These are phyloP conservation scores for Heterodera carotae DNA, from an alignment of 1,140 invertebrate genomes.

Conservation along the genomic window DNA sequence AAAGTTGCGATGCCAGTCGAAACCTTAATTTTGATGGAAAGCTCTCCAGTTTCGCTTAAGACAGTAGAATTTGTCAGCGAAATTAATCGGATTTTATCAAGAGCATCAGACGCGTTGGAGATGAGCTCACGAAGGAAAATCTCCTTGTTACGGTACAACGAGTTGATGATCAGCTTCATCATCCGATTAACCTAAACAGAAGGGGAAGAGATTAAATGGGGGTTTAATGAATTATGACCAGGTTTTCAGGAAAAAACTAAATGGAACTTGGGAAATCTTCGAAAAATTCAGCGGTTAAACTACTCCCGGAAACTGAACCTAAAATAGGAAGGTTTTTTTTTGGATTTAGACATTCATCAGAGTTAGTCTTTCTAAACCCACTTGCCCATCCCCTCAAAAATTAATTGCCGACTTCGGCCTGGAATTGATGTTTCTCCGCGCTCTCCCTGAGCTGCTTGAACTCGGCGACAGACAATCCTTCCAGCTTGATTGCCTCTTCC, in stretches of 20 bases:
- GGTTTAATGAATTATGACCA: no score
- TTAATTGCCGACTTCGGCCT: constrained; percentile 81
- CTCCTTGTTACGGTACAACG: constrained; percentile 96
- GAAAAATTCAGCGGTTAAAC: no score
- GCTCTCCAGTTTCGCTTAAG: constrained; percentile 78
- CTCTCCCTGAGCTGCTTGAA: constrained; percentile 86
- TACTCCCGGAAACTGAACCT: no score
- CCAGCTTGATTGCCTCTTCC: constrained; percentile 93
- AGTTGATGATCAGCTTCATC: constrained; percentile 99
- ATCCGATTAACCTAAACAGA: constrained; percentile 76
- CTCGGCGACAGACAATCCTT: constrained; percentile 90
- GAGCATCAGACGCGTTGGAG: constrained; percentile 91
- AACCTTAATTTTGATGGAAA: constrained; percentile 85
- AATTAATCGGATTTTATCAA: constrained; percentile 87
- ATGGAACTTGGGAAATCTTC: no score
- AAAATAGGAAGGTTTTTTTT: no score
- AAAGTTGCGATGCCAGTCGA: no score
- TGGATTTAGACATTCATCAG: no score
- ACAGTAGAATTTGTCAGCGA: constrained; percentile 83
- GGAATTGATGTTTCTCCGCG: constrained; percentile 89
- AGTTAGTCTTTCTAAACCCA: no score
- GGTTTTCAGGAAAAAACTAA: no score
- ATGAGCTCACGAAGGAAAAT: constrained; percentile 96
- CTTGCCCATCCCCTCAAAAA: no score
- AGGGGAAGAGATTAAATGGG: neutral